Percentiles rank a stretch among this genome's conserved stretches.
phyloP scores from a whole-genome alignment of 2,888 invertebrate genomes.

The Lissocephala sabroskyi region DNA sequence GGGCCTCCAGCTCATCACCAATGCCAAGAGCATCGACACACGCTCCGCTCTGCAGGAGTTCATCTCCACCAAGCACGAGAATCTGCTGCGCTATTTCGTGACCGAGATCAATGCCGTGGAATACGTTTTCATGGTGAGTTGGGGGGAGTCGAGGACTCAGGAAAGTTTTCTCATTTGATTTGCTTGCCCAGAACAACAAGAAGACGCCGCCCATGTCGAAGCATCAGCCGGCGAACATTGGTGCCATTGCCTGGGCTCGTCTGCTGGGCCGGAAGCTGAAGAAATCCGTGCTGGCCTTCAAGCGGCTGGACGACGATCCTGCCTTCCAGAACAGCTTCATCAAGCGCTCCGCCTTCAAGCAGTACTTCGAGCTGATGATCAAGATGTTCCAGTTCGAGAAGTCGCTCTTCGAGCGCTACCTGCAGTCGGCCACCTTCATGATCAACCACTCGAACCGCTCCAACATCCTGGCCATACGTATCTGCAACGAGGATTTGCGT shows the following conservation, averaged over 20 bases:
- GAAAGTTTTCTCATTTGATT: not conserved
- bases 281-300: constrained; percentile 84
- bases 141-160: not conserved
- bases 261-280: constrained; percentile 86
- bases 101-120: constrained; percentile 85
- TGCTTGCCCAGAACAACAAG: constrained; percentile 18
- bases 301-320: constrained; percentile 74
- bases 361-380: constrained; percentile 84
- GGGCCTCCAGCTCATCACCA: constrained; percentile 84
- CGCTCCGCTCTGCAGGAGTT: constrained; percentile 81
- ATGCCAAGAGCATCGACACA: constrained; percentile 86
- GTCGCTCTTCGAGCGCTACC: constrained; percentile 81
- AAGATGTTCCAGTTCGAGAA: constrained; percentile 85
- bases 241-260: constrained; percentile 89
- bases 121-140: constrained; percentile 79
- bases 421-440: constrained; percentile 76
- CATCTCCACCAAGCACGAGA: constrained; percentile 86
- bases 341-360: constrained; percentile 83
- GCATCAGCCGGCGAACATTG: constrained; percentile 86
- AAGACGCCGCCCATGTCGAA: constrained; percentile 75
- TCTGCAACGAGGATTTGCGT: constrained; percentile 58
- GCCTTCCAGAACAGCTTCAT: constrained; percentile 78
- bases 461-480: constrained; percentile 78
- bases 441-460: constrained; percentile 81
- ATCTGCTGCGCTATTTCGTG: constrained; percentile 87